phyloP scores from a whole-genome alignment of 2,888 invertebrate species.

The Willowsia nigromaculata region DNA sequence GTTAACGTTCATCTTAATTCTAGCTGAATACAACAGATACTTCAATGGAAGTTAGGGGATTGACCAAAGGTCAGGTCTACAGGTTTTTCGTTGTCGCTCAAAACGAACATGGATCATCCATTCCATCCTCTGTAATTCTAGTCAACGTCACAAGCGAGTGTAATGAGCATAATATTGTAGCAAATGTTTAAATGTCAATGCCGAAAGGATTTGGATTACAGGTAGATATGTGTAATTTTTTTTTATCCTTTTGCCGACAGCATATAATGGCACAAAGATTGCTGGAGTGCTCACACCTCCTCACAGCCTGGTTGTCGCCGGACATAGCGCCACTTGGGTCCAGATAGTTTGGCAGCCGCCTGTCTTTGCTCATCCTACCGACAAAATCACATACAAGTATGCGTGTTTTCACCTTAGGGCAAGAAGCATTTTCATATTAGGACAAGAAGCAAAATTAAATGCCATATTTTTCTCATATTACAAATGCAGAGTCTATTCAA shows the following conservation, averaged over 20 bases:
- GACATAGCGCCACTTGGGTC: slow-evolving; percentile 91
- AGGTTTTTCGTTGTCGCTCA: slow-evolving; percentile 89
- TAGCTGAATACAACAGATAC: slow-evolving; percentile 87
- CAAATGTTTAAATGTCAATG: too few relatives aligned
- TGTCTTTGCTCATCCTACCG: slow-evolving; percentile 89
- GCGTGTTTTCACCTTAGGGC: background rate
- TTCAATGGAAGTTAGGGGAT: slow-evolving; percentile 82
- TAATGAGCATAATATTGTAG: slow-evolving; percentile 56
- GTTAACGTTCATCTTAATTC: background rate
- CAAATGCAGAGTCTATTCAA: slow-evolving; percentile 85
- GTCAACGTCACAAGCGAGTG: slow-evolving; percentile 84
- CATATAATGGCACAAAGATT: slow-evolving; percentile 81
- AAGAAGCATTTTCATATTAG: background rate
- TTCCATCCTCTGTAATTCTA: slow-evolving; percentile 90
- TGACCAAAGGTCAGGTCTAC: slow-evolving; percentile 87
- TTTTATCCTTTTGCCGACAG: slow-evolving; percentile 74
- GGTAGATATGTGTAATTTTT: background rate
- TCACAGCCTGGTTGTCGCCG: slow-evolving; percentile 88
- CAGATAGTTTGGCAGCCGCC: slow-evolving; percentile 92
- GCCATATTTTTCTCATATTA: background rate
- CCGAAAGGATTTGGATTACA: background rate
- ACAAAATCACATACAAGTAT: slow-evolving; percentile 88
- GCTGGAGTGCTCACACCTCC: slow-evolving; percentile 90
- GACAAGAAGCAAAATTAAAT: background rate
- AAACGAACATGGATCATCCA: slow-evolving; percentile 89